Base-by-base conservation (phyloP, 1,140 invertebrate genomes). In the Bombus cullumanus region DNA sequence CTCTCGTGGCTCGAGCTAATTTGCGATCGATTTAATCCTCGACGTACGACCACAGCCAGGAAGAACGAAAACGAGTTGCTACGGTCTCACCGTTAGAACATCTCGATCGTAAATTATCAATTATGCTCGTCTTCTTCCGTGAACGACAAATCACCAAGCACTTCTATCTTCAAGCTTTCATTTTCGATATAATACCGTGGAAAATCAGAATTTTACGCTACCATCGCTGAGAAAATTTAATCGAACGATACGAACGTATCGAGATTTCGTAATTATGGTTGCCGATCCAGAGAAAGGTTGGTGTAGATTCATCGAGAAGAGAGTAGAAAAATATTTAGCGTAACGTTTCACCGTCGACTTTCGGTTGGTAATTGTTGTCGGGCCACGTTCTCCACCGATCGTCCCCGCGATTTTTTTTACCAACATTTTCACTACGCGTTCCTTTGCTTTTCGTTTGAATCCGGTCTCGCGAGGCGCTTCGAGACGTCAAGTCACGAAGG, bases 11-110 rank as follows among this genome's bases (percentile, higher is more conserved):
- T 86, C 53, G 62, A 74, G 85, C 84, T 89, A 81, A 86, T 83
- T 79, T 80, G 74, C 64, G 73, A 86, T 87, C 76, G 76, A 81
- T 87, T 89, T 89, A 81, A 88, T 81, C 53, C 86, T 25, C 57
- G n/a, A 59, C 31, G 39, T 68, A 73, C 71, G 8, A 18, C 22
- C 9, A 25, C 34, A 34, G 69, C 25, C 59, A 25, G 47, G 74
- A n/a, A 71, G 64, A 78, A 71, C 6, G 34, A 34, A 31, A 77
- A 78, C 39, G 53, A 43, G 43, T 39, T 31, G 78, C 15, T 18
- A 15, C n/a, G 1, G 2, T 3, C 18, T 13, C n/a, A 25, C 74
- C 64, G 31, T 47, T 75, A 68, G 62, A 68, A 28, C 15, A 59
- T 31, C 79, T 10, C 66, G 64, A 87, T 72, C 34, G 47, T 25